These are phyloP conservation scores for Rousettus leschenaultii DNA, from an alignment of 2,113 vertebrate species.

Conservation along the genomic window DNA sequence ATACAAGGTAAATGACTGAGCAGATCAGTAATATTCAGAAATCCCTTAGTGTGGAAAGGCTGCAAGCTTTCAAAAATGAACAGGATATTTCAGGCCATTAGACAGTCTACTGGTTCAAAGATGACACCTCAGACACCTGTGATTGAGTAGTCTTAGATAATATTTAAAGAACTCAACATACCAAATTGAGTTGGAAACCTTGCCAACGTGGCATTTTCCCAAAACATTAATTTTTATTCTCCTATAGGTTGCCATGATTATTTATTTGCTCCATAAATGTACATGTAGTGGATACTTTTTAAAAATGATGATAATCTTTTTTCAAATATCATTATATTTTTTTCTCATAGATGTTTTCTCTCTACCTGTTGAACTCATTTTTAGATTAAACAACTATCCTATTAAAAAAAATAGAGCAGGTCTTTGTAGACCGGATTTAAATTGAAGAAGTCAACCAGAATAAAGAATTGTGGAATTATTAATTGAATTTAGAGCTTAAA, in stretches of 20 bases:
- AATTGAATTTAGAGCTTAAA: not conserved
- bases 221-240: conserved; percentile 28
- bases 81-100: conserved; percentile 37
- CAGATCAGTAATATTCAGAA: conserved; percentile 57
- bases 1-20: conserved; percentile 46
- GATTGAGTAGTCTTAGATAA: conserved; percentile 22
- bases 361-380: not conserved
- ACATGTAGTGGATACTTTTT: not conserved
- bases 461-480: not conserved
- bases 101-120: conserved; percentile 26
- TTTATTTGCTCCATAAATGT: conserved; percentile 9
- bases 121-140: not conserved
- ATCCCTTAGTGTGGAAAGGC: conserved; percentile 49
- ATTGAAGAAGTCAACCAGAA: not conserved
- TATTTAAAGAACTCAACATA: conserved; percentile 68
- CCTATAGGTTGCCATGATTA: conserved; percentile 21
- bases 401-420: not conserved
- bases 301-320: not conserved
- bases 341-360: not conserved
- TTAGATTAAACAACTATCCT: not conserved
- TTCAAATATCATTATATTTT: not conserved
- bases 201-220: conserved; percentile 54
- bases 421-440: not conserved
- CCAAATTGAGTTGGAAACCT: conserved; percentile 59
- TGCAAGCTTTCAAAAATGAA: conserved; percentile 51